phyloP scores from a whole-genome alignment of 2,113 vertebrate genomes.

The Aspiorhynchus laticeps region DNA sequence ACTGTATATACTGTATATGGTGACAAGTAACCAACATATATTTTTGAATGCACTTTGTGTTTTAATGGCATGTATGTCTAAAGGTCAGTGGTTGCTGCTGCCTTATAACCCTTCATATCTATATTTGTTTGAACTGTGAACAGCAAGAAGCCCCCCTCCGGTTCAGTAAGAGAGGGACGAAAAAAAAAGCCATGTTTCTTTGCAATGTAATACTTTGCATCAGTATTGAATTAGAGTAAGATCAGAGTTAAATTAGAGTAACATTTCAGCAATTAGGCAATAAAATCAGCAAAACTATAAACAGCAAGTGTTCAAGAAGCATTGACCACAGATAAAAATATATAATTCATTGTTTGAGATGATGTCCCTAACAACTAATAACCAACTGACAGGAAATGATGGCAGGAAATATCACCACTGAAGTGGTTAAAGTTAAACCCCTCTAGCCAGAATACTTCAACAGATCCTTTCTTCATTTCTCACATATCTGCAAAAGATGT shows the following conservation, averaged over 20 bases:
- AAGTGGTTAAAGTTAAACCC: neutral
- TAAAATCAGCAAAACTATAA: neutral
- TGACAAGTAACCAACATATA: no score
- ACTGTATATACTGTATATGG: no score
- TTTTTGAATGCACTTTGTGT: neutral
- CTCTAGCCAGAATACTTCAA: neutral
- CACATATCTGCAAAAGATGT: neutral
- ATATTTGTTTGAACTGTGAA: neutral
- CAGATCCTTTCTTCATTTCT: neutral
- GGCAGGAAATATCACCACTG: neutral
- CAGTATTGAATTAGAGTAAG: neutral
- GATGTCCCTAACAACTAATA: neutral
- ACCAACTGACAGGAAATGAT: conserved; percentile 13
- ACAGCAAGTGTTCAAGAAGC: neutral
- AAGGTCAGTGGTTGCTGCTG: neutral
- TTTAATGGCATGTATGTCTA: neutral
- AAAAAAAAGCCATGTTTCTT: neutral
- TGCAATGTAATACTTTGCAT: neutral
- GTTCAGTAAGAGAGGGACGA: neutral
- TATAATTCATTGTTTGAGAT: neutral
- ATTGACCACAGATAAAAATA: neutral
- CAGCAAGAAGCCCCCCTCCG: neutral
- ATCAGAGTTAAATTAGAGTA: neutral
- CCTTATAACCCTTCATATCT: neutral
- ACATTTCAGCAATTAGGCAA: neutral